These are phyloP conservation scores for Lepus oiostolus DNA, from an alignment of 2,797 vertebrate genomes.

Conservation along the genomic window DNA sequence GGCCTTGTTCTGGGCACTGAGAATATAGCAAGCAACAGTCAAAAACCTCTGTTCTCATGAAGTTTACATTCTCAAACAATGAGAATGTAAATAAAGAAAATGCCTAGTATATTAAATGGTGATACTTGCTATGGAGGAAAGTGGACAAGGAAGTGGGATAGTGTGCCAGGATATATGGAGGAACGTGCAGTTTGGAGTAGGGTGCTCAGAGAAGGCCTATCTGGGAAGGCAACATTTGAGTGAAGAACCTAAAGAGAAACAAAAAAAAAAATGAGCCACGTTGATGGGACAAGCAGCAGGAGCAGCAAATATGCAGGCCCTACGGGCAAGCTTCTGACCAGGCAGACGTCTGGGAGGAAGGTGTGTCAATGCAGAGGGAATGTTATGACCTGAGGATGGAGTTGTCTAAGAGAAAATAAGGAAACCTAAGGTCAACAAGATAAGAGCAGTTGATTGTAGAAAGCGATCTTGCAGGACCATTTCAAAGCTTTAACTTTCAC, in stretches of 20 bases:
- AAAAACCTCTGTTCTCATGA: not conserved
- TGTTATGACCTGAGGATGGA: not conserved
- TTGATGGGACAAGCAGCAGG: not conserved
- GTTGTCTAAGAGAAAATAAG: not conserved
- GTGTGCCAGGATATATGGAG: not conserved
- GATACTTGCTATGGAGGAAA: not conserved
- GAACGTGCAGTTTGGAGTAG: not conserved
- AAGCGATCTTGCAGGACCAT: not conserved
- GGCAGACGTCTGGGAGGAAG: no score
- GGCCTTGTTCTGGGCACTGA: not conserved
- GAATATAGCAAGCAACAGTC: constrained; percentile 25
- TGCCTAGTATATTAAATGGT: not conserved
- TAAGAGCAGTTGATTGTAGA: not conserved
- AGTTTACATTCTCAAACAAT: constrained; percentile 15
- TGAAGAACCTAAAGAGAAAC: constrained; percentile 33
- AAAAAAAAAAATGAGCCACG: not conserved
- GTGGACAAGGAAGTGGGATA: not conserved
- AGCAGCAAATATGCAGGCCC: not conserved
- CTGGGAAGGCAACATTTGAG: not conserved
- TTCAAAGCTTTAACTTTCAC: constrained; percentile 25
- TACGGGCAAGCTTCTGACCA: not conserved
- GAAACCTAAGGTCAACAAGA: not conserved
- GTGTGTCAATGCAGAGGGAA: not conserved
- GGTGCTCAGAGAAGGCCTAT: not conserved
- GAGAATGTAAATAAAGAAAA: constrained; percentile 41